Evolutionary conservation across 2,113 vertebrate genomes (phyloP), one percentile per base, ranked within the genome.

Genomic region (Dipodomys merriami): DNA sequence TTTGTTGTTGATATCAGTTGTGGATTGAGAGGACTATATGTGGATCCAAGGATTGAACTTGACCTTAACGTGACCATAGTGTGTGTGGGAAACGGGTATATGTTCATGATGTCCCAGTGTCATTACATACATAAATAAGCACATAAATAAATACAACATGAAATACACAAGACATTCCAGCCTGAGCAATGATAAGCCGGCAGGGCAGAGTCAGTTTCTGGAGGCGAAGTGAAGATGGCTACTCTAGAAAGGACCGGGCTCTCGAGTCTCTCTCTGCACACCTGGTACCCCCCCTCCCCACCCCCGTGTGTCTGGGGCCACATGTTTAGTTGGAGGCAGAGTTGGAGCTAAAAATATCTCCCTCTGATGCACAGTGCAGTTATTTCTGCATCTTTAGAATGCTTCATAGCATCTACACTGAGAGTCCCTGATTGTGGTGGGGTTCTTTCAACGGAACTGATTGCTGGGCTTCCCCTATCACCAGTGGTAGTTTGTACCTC

Each of bases 401-500:
- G 23, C 67, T 71, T 35, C 68, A 19, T 64, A 11, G 35, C 2
- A 30, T 72, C 85, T 77, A 30, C 39, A 60, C 15, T 68, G 19
- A 78, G 65, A 82, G 46, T 11, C 19, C n/a, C 29, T 35, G 53
- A 60, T 30, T 9, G 39, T 6, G 6, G 2, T 30, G 27, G 13
- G 4, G 46, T 49, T n/a, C 39, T 71, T 72, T 68, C n/a, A 39
- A 16, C 2, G 53, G 27, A 46, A 65, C 46, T 74, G 27, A 25
- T 18, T 44, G 23, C 2, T 23, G 4, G 15, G 16, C 35, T 82
- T 90, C 64, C 65, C 69, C 44, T 64, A 35, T 5, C 57, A 33
- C 5, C 39, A 62, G 46, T 2, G 57, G 53, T 25, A 73, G 83
- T 86, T 95, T 78, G 0, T 93, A 98, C 98, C 96, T 97, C 94